Base-by-base conservation (phyloP, 2,797 vertebrate genomes). In the Myotis daubentonii region DNA sequence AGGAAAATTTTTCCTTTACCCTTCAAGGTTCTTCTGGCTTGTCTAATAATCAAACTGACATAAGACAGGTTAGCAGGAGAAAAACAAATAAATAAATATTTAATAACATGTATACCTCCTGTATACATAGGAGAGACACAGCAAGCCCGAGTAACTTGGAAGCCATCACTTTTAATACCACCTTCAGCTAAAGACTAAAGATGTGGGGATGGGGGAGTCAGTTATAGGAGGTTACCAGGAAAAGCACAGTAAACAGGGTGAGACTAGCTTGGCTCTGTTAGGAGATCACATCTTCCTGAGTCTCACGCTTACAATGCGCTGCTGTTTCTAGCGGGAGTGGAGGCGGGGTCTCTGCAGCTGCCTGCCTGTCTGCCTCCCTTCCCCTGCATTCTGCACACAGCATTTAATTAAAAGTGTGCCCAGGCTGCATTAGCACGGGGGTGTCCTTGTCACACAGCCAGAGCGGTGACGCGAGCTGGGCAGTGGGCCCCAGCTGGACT, bases 301-400 rank as follows among this genome's bases (percentile, higher is more conserved):
- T 87, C 65, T 30, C 51, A 5, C 0, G 5, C 76, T 93, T 83
- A 92, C 94, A 95, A 70, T 66, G 87, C 82, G 70, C 70, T 74
- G 93, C 90, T 95, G 81, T 96, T 93, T 86, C 16, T 41, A 90
- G 82, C 36, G 12, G 20, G 57, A 12, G 68, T n/a, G 74, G 94
- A 87, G 86, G 96, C 89, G 93, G 92, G 91, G 87, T 90, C 78
- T 86, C 16, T 4, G 72, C 95, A 95, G 96, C 97, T 95, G 96
- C 87, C 25, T 15, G 74, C 38, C 9, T 55, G 25, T 71, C 65
- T 60, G 28, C 51, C n/a, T 79, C 47, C 47, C 5, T 57, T 76
- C 28, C 30, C 9, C 76, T 28, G 76, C 68, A 49, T 91, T 94
- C 80, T 93, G 57, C 41, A 89, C 71, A 74, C 55, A 30, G 78